These are phyloP conservation scores for Choristoneura fumiferana DNA, from an alignment of 1,140 invertebrate species.

Conservation along the genomic window DNA sequence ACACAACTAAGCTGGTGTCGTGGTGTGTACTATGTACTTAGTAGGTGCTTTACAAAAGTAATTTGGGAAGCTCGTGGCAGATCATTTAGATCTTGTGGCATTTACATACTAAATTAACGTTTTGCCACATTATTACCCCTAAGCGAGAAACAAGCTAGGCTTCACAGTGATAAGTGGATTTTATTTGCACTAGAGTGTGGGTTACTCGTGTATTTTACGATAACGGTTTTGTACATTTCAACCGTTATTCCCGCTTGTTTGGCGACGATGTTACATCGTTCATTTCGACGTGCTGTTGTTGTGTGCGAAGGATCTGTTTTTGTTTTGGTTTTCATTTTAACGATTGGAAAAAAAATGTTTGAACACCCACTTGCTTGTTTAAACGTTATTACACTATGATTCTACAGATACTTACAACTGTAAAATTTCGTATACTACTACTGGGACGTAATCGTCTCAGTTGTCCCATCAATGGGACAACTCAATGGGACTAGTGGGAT, in stretches of 20 bases:
- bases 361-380: no score
- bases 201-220: conserved; percentile 45
- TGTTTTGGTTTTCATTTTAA: conserved; percentile 47
- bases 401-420: no score
- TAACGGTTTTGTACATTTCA: conserved; percentile 66
- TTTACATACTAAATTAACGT: conserved; percentile 64
- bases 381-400: no score
- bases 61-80: conserved; percentile 48
- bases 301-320: conserved; percentile 33
- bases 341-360: conserved; percentile 15
- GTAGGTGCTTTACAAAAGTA: conserved; percentile 55
- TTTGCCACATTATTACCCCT: conserved; percentile 51
- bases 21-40: conserved; percentile 51
- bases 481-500: no score
- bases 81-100: conserved; percentile 51
- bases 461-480: no score
- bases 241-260: conserved; percentile 45
- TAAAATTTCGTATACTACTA: no score
- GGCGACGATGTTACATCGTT: conserved; percentile 45
- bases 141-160: conserved; percentile 37
- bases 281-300: conserved; percentile 15
- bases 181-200: conserved; percentile 51
- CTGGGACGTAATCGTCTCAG: no score
- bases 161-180: conserved; percentile 53
- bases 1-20: conserved; percentile 37